phyloP scores from a whole-genome alignment of 1,140 invertebrate genomes.

The Luehdorfia chinensis region DNA sequence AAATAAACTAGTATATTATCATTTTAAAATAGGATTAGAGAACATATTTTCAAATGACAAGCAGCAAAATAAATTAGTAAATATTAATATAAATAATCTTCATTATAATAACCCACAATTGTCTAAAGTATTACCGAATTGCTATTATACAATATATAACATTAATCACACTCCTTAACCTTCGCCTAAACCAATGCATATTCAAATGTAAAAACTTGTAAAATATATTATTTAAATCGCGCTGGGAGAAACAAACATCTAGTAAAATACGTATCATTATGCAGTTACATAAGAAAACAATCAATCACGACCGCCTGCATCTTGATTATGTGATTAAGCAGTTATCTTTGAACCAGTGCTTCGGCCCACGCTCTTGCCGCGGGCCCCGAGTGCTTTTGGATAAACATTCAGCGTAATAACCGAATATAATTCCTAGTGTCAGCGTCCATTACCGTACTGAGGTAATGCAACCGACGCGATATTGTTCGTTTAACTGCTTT shows the following conservation, averaged over 20 bases:
- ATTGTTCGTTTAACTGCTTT: conserved; percentile 11
- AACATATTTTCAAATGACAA: no score
- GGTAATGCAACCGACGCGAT: not conserved
- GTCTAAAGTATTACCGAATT: no score
- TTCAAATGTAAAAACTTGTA: conserved; percentile 9
- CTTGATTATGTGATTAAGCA: conserved; percentile 52
- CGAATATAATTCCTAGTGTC: conserved; percentile 17
- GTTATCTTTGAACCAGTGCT: conserved; percentile 26
- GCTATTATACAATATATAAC: no score
- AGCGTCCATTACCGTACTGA: conserved; percentile 5
- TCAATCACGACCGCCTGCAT: conserved; percentile 40
- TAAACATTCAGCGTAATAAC: conserved; percentile 23
- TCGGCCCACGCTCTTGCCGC: conserved; percentile 18
- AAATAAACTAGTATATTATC: no score
- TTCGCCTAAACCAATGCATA: no score
- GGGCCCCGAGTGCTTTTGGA: conserved; percentile 12
- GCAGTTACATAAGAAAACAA: conserved; percentile 36
- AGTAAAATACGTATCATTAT: conserved; percentile 36
- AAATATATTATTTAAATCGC: not conserved
- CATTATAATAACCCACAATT: no score
- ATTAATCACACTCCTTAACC: no score
- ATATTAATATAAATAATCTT: no score
- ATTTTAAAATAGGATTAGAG: no score
- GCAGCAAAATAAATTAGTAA: no score
- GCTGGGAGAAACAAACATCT: conserved; percentile 15